Evolutionary conservation across 1,140 invertebrate genomes (phyloP).

Genomic region (Pygmarrhopalites habei): DNA sequence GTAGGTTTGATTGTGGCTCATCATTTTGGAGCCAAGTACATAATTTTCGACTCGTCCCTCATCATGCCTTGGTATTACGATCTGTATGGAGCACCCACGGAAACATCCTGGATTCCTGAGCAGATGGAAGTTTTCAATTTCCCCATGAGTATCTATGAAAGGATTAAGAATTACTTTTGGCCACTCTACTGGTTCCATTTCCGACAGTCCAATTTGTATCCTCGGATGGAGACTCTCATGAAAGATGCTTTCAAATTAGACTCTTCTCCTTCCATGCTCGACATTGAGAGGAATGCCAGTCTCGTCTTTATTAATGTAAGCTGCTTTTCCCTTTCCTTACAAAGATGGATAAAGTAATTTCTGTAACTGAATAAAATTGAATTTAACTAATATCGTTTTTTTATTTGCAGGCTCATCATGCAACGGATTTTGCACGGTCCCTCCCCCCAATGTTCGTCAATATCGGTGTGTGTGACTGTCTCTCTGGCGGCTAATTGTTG

Average conservation of each 20-base stretch:
- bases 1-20: constrained; percentile 59
- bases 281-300: constrained; percentile 24
- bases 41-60: constrained; percentile 15
- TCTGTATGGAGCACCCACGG: constrained; percentile 17
- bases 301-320: constrained; percentile 22
- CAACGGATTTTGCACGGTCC: constrained; percentile 23
- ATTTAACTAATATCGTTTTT: no score
- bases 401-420: constrained; percentile 9
- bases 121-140: not conserved
- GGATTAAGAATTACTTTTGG: constrained; percentile 16
- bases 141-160: constrained; percentile 23
- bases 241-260: constrained; percentile 1
- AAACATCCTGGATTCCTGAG: constrained; percentile 21
- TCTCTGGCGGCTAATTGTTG: constrained; percentile 3
- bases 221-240: constrained; percentile 10
- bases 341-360: no score
- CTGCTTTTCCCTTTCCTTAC: no score
- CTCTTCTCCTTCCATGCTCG: constrained; percentile 12
- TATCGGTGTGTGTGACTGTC: no score
- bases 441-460: constrained; percentile 19
- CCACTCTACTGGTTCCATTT: constrained; percentile 9
- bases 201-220: constrained; percentile 11
- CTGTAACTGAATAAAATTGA: no score
- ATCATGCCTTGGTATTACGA: constrained; percentile 27
- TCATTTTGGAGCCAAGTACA: constrained; percentile 49